A percentile compares a stretch with the other conserved stretches of the same genome.
These are phyloP conservation scores for Nymphalis io DNA, from an alignment of 1,140 invertebrate species.

Conservation along the genomic window DNA sequence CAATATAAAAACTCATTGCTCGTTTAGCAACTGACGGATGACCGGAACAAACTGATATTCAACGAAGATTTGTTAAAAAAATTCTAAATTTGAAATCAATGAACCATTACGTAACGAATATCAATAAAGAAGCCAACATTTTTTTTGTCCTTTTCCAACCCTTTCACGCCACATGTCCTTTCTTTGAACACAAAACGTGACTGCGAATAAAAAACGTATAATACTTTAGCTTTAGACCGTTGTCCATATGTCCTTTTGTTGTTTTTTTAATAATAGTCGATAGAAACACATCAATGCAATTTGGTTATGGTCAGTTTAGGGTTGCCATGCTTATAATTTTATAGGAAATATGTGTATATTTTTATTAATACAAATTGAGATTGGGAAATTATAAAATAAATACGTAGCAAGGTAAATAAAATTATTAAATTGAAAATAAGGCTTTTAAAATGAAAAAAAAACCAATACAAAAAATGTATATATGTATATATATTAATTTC, in stretches of 20 bases:
- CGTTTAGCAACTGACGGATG: background rate
- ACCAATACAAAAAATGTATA: too few species aligned
- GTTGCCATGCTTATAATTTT: slow-evolving; percentile 39
- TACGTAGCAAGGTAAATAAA: too few species aligned
- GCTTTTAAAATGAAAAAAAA: too few species aligned
- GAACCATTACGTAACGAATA: slow-evolving; percentile 23
- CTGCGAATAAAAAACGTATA: slow-evolving; percentile 50
- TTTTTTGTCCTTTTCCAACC: slow-evolving; percentile 13
- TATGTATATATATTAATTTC: too few species aligned
- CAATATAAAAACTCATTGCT: background rate
- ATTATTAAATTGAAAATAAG: too few species aligned
- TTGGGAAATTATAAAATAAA: too few species aligned
- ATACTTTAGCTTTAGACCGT: slow-evolving; percentile 47
- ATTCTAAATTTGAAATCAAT: slow-evolving; percentile 13
- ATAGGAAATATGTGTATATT: background rate
- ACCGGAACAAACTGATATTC: background rate
- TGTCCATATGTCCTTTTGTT: slow-evolving; percentile 65
- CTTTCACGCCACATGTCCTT: slow-evolving; percentile 29
- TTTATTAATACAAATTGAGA: background rate
- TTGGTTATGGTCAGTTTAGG: slow-evolving; percentile 54
- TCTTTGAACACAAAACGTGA: slow-evolving; percentile 40
- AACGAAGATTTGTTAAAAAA: background rate
- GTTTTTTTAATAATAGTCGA: slow-evolving; percentile 52
- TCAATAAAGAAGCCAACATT: slow-evolving; percentile 20
- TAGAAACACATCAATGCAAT: slow-evolving; percentile 53